These are phyloP conservation scores for Oryctes rhinoceros DNA, from an alignment of 1,140 invertebrate species.

Conservation along the genomic window DNA sequence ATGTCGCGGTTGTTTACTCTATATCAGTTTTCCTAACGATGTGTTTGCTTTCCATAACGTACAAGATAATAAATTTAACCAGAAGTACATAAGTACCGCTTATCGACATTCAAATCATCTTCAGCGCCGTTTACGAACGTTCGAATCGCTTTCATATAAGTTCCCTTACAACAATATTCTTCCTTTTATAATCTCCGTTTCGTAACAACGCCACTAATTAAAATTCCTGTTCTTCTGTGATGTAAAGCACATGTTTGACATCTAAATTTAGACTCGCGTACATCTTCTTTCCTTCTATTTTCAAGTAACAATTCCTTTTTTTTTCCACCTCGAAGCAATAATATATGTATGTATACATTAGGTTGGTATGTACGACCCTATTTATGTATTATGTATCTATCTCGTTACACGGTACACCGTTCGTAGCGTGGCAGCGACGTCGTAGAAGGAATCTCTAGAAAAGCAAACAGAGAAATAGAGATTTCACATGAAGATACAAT, in stretches of 20 bases:
- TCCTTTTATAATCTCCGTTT: too few species aligned
- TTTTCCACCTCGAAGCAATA: not conserved
- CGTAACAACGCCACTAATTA: not conserved
- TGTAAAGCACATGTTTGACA: conserved; percentile 12
- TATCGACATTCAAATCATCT: too few species aligned
- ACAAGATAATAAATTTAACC: too few species aligned
- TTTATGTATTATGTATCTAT: conserved; percentile 1
- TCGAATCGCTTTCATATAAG: too few species aligned
- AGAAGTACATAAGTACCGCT: too few species aligned
- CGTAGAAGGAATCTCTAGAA: conserved; percentile 4
- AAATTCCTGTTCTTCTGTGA: not conserved
- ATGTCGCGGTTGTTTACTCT: too few species aligned
- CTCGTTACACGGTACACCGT: not conserved
- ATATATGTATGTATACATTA: not conserved
- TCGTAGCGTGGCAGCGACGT: not conserved
- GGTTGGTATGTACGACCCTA: not conserved
- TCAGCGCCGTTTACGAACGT: too few species aligned
- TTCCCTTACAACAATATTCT: too few species aligned
- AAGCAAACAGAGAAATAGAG: conserved; percentile 14
- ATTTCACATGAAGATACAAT: conserved; percentile 22
- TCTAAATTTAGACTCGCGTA: not conserved
- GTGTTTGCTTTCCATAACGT: too few species aligned
- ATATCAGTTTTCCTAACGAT: too few species aligned
- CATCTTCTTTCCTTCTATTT: not conserved
- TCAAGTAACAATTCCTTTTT: not conserved